Evolutionary conservation across 2,113 vertebrate species (phyloP).

Genomic region (Bambusicola thoracicus): DNA sequence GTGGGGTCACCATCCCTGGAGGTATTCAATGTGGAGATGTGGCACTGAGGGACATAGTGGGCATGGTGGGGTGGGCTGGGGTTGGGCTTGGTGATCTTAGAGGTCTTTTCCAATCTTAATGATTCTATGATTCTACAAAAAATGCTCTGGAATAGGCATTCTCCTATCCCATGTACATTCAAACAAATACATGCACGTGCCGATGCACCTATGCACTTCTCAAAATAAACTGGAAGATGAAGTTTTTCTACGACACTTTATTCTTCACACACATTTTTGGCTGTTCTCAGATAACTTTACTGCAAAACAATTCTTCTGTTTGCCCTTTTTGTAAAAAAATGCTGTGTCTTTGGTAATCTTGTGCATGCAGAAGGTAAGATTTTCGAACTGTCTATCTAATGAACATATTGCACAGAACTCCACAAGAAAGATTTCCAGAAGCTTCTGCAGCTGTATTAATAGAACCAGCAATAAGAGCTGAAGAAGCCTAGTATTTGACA

Average conservation of each 20-base stretch:
- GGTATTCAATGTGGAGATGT: no score
- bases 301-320: neutral
- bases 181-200: neutral
- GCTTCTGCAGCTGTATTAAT: neutral
- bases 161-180: fast-evolving
- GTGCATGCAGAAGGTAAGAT: neutral
- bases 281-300: neutral
- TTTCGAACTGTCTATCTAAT: neutral
- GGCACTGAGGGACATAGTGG: no score
- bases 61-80: no score
- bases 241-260: neutral
- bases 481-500: neutral
- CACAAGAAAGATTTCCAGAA: neutral
- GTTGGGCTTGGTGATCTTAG: no score
- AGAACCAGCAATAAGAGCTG: neutral
- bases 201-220: neutral
- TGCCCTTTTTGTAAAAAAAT: neutral
- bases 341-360: neutral
- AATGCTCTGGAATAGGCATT: neutral
- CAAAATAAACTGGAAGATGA: neutral
- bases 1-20: no score
- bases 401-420: no score
- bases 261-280: neutral
- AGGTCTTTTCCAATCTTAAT: no score
- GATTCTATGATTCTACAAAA: neutral